Percentiles rank a stretch among this genome's conserved stretches.
Conservation (phyloP, 2,888 invertebrate species). For the Crematogaster levior region DNA sequence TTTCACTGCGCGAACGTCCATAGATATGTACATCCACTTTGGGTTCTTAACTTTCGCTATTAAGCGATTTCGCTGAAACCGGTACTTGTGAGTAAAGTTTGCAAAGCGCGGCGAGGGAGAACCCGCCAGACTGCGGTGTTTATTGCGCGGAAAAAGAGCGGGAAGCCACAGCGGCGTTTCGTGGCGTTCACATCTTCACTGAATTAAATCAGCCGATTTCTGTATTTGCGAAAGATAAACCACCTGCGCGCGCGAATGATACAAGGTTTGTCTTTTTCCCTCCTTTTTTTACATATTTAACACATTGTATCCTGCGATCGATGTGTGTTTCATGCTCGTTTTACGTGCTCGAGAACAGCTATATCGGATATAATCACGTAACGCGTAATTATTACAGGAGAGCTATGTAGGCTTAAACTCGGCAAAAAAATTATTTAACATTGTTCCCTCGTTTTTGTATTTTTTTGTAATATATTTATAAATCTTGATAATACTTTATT, state of each 20-base stretch:
- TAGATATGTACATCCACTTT: conserved; percentile 45
- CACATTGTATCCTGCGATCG: conserved; percentile 29
- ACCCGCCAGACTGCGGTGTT: conserved; percentile 58
- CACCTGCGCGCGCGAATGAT: background rate
- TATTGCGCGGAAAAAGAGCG: conserved; percentile 42
- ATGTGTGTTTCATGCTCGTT: conserved; percentile 32
- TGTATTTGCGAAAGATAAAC: background rate
- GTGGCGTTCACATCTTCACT: conserved; percentile 16
- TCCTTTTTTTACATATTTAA: conserved; percentile 17
- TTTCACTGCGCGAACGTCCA: conserved; percentile 18
- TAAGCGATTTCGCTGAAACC: conserved; percentile 54
- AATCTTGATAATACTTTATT: background rate
- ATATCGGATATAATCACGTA: conserved; percentile 16
- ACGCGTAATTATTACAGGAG: conserved; percentile 28
- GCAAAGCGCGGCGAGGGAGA: conserved; percentile 40
- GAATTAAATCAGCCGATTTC: conserved; percentile 25
- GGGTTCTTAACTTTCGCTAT: conserved; percentile 57
- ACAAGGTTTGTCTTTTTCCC: background rate
- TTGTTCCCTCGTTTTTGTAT: background rate
- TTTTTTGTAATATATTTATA: background rate
- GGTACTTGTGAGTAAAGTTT: conserved; percentile 48
- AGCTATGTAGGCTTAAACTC: background rate
- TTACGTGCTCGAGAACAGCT: conserved; percentile 15
- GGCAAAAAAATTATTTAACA: conserved; percentile 19
- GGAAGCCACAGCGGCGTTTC: conserved; percentile 42